Percentiles rank a stretch among this genome's conserved stretches.
These are phyloP conservation scores for Lophius americanus DNA, from an alignment of 2,797 vertebrate genomes.

Conservation along the genomic window DNA sequence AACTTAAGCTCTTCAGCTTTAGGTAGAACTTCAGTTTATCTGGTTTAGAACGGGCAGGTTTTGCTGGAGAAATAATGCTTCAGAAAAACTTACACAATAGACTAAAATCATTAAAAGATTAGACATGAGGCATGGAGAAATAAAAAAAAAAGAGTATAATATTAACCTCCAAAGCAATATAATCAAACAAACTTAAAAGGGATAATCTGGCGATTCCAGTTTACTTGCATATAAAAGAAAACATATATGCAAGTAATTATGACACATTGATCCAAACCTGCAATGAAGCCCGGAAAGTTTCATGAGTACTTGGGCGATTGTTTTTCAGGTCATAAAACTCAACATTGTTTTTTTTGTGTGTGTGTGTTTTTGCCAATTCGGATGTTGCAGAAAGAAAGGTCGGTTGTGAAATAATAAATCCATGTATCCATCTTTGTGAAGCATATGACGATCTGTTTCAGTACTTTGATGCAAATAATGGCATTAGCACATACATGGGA, in stretches of 20 bases:
- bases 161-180: too few relatives aligned
- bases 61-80: not conserved
- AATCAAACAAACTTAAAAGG: too few relatives aligned
- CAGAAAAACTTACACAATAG: not conserved
- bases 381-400: not conserved
- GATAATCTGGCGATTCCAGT: too few relatives aligned
- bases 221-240: too few relatives aligned
- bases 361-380: not conserved
- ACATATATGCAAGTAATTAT: not conserved
- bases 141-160: too few relatives aligned
- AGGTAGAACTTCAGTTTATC: conserved; percentile 3
- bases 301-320: not conserved
- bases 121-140: too few relatives aligned
- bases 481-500: too few relatives aligned
- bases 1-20: conserved; percentile 5
- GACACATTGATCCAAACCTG: conserved; percentile 6
- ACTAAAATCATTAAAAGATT: not conserved
- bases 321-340: not conserved
- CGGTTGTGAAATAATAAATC: not conserved
- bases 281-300: conserved; percentile 2
- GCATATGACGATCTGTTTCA: too few relatives aligned
- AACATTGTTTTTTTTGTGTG: too few relatives aligned
- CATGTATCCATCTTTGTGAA: not conserved
- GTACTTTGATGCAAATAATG: too few relatives aligned
- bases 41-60: not conserved